phyloP scores from a whole-genome alignment of 2,888 invertebrate species.

The Nomada goodeniana region DNA sequence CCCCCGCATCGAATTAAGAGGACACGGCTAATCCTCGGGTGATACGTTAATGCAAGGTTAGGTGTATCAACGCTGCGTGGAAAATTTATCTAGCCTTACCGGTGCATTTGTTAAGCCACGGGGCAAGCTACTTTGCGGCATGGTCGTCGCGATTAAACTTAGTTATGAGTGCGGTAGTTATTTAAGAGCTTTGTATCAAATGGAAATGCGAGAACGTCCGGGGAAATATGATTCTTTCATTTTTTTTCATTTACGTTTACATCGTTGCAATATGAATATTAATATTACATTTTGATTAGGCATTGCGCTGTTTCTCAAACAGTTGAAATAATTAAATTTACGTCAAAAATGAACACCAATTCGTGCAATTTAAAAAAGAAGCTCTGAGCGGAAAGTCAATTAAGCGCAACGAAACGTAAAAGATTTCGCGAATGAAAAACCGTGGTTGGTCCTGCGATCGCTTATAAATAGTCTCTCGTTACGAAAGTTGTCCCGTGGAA shows the following conservation, averaged over 20 bases:
- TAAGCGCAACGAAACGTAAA: background rate
- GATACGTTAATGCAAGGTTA: conserved; percentile 59
- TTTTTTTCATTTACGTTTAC: too few species aligned
- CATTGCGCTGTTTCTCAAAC: too few species aligned
- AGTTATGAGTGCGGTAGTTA: conserved; percentile 22
- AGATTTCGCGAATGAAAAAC: conserved; percentile 23
- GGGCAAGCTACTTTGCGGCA: background rate
- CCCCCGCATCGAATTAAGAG: conserved; percentile 54
- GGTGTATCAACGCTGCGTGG: conserved; percentile 45
- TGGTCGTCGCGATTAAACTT: conserved; percentile 38
- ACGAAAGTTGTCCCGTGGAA: conserved; percentile 53
- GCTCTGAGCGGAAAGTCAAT: background rate
- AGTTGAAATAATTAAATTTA: too few species aligned
- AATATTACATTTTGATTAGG: too few species aligned
- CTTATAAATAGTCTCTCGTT: conserved; percentile 63
- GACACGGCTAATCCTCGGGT: conserved; percentile 58
- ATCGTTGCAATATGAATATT: too few species aligned
- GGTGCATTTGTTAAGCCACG: background rate
- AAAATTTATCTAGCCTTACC: conserved; percentile 44
- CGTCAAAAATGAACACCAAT: too few species aligned
- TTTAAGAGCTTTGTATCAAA: background rate
- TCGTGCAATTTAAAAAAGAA: background rate
- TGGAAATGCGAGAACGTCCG: background rate
- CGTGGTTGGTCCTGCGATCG: conserved; percentile 28
- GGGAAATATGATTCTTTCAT: too few species aligned